phyloP scores from a whole-genome alignment of 2,888 invertebrate genomes.

The Melinopterus prodromus region DNA sequence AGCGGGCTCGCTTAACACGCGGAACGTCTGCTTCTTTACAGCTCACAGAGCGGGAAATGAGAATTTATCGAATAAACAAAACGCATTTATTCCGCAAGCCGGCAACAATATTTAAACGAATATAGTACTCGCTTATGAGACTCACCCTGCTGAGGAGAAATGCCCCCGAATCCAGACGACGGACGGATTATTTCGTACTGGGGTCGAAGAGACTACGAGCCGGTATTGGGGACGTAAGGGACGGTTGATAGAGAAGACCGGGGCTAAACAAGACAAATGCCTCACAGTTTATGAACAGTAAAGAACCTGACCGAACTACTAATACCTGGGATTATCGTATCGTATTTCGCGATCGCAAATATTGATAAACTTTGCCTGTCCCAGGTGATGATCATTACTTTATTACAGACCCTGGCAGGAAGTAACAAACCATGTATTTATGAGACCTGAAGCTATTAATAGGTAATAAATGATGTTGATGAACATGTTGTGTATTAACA shows the following conservation, averaged over 20 bases:
- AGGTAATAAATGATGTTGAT: too few species aligned
- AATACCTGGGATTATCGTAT: constrained; percentile 38
- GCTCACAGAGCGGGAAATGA: not conserved
- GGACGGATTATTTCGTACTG: not conserved
- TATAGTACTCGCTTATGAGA: not conserved
- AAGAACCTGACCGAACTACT: constrained; percentile 42
- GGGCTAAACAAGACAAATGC: constrained; percentile 42
- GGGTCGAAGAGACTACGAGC: not conserved
- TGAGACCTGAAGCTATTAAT: not conserved
- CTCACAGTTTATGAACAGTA: constrained; percentile 42
- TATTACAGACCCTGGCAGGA: not conserved
- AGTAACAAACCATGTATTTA: not conserved
- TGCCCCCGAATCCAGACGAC: not conserved
- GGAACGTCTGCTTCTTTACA: too few species aligned
- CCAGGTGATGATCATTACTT: not conserved
- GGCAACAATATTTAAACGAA: not conserved
- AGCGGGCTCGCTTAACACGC: too few species aligned
- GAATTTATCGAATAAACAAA: not conserved
- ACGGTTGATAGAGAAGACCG: not conserved
- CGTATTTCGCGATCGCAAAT: constrained; percentile 41
- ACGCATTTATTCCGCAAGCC: not conserved
- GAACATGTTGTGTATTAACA: too few species aligned
- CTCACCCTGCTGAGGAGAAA: not conserved
- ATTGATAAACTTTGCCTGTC: constrained; percentile 48
- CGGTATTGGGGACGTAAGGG: not conserved